Evolutionary conservation across 2,888 invertebrate species (phyloP).

Genomic region (Trachelus iudaicus): DNA sequence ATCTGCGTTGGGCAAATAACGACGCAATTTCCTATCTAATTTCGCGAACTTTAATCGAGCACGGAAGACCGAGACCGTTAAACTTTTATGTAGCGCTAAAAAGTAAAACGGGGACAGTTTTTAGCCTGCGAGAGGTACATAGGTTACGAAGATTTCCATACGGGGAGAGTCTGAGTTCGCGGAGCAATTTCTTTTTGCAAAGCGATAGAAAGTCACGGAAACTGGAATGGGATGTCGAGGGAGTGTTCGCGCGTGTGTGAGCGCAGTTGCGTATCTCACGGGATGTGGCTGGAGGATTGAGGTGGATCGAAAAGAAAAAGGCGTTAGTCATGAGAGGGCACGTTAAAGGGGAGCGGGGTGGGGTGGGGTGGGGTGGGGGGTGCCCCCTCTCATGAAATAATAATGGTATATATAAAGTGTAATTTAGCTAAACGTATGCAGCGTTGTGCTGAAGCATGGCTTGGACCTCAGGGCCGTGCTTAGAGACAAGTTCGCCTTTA

Average conservation of each 20-base stretch:
- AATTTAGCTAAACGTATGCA: constrained; percentile 63
- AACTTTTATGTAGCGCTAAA: background rate
- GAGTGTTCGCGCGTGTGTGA: constrained; percentile 23
- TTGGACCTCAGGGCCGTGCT: constrained; percentile 48
- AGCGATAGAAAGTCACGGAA: constrained; percentile 11
- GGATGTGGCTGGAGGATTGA: constrained; percentile 15
- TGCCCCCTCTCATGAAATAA: constrained; percentile 53
- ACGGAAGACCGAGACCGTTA: background rate
- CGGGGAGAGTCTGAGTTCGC: background rate
- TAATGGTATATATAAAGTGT: constrained; percentile 61
- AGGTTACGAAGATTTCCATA: background rate
- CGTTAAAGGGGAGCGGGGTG: constrained; percentile 50
- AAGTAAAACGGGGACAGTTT: background rate
- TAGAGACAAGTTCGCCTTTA: constrained; percentile 15
- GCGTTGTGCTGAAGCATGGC: constrained; percentile 52
- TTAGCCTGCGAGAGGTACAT: background rate
- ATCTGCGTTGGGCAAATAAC: background rate
- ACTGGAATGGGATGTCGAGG: constrained; percentile 21
- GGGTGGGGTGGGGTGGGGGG: constrained; percentile 3
- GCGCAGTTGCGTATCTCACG: background rate
- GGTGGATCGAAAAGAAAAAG: constrained; percentile 42
- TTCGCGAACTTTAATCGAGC: background rate
- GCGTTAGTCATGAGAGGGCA: constrained; percentile 51
- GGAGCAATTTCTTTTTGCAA: background rate
- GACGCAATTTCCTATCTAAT: background rate